Evolutionary conservation across 2,888 invertebrate species (phyloP).

Genomic region (Dynastes maya): DNA sequence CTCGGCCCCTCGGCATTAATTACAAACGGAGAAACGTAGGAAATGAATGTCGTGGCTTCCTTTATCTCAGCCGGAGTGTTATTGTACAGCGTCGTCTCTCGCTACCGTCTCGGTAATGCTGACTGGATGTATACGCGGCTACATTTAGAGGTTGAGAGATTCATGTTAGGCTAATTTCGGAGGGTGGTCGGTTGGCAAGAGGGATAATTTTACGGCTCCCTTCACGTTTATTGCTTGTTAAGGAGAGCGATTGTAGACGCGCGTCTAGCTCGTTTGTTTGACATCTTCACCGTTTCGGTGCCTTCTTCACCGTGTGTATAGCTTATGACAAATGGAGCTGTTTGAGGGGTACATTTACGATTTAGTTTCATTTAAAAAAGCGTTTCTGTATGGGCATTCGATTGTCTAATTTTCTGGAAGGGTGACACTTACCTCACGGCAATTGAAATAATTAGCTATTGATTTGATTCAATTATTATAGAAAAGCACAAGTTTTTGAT

Average conservation of each 20-base stretch:
- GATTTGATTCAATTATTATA: not conserved
- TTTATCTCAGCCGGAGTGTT: slow-evolving; percentile 63
- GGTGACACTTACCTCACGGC: not conserved
- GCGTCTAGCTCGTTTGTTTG: slow-evolving; percentile 62
- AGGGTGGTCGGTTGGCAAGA: slow-evolving; percentile 58
- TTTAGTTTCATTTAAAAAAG: not conserved
- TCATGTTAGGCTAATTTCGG: slow-evolving; percentile 65
- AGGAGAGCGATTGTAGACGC: slow-evolving; percentile 60
- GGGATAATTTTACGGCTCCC: slow-evolving; percentile 65
- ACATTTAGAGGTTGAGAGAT: slow-evolving; percentile 62
- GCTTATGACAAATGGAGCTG: not conserved
- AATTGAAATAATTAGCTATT: not conserved
- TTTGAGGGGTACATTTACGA: not conserved
- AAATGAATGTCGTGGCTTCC: slow-evolving; percentile 68
- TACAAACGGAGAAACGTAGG: slow-evolving; percentile 65
- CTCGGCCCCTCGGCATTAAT: slow-evolving; percentile 64
- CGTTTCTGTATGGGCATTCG: not conserved
- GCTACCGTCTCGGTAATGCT: slow-evolving; percentile 43
- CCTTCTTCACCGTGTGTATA: not conserved
- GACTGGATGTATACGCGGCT: slow-evolving; percentile 62
- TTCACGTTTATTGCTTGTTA: slow-evolving; percentile 67
- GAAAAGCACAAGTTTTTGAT: too few species aligned
- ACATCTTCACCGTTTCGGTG: slow-evolving; percentile 49
- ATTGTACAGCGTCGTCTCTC: slow-evolving; percentile 54
- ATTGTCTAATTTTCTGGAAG: not conserved